These are phyloP conservation scores for Calliscelio sp. DNA, from an alignment of 2,888 invertebrate species.

Conservation along the genomic window DNA sequence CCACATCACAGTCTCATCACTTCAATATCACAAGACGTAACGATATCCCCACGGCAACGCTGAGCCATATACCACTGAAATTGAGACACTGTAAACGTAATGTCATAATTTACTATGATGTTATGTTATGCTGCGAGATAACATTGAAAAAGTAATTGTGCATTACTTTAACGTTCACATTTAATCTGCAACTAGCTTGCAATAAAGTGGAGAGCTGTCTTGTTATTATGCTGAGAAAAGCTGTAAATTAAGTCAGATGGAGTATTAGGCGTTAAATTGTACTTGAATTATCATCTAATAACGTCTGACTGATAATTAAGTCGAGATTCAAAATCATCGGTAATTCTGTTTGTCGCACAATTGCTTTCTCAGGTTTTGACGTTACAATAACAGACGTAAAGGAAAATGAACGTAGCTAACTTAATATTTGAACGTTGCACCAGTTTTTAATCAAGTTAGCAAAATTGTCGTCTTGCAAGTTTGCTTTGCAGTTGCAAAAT, in stretches of 20 bases:
- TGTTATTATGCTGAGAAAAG: slow-evolving; percentile 4
- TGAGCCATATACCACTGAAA: slow-evolving; percentile 11
- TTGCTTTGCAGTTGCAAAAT: neutral
- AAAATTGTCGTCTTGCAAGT: neutral
- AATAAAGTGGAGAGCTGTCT: neutral
- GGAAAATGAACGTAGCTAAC: neutral
- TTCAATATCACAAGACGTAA: slow-evolving; percentile 30
- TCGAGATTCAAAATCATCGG: slow-evolving; percentile 9
- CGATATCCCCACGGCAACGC: slow-evolving; percentile 22
- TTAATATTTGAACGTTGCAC: neutral
- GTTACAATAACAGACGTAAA: slow-evolving; percentile 12
- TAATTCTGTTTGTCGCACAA: slow-evolving; percentile 5
- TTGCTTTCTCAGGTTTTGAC: neutral
- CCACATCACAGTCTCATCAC: slow-evolving; percentile 36
- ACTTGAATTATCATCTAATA: slow-evolving; percentile 23
- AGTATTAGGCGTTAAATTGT: slow-evolving; percentile 16
- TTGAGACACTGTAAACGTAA: slow-evolving; percentile 27
- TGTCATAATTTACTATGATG: slow-evolving; percentile 6
- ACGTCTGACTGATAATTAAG: slow-evolving; percentile 19
- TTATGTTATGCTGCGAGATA: slow-evolving; percentile 6
- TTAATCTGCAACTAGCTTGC: slow-evolving; percentile 11
- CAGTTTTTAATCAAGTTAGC: slow-evolving; percentile 7
- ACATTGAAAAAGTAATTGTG: slow-evolving; percentile 35
- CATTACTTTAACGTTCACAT: slow-evolving; percentile 23
- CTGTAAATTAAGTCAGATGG: slow-evolving; percentile 26